These are phyloP conservation scores for Alviniconcha strummeri DNA, from an alignment of 2,888 invertebrate species.

Conservation along the genomic window DNA sequence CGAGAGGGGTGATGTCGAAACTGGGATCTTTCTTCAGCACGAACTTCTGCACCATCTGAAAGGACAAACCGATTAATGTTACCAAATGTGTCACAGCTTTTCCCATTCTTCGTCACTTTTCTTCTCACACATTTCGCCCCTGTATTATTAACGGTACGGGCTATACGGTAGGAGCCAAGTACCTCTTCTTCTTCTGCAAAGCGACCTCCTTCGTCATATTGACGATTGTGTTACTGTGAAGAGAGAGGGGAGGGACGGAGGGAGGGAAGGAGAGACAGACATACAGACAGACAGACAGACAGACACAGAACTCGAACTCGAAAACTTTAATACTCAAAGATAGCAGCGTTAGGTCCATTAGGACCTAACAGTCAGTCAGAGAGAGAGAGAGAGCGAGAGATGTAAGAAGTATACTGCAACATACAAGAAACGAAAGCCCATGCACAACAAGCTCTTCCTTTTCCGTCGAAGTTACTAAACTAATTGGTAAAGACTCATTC, in stretches of 20 bases:
- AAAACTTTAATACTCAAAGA: too few species aligned
- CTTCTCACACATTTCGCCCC: not conserved
- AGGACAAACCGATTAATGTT: conserved; percentile 23
- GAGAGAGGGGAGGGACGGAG: not conserved
- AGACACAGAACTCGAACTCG: not conserved
- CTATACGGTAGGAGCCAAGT: too few species aligned
- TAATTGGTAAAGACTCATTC: too few species aligned
- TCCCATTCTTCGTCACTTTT: not conserved
- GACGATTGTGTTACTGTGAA: not conserved
- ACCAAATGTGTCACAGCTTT: not conserved
- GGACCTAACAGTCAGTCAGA: not conserved
- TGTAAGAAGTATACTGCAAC: not conserved
- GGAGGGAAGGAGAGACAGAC: not conserved
- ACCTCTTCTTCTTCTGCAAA: too few species aligned
- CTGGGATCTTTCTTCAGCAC: conserved; percentile 50
- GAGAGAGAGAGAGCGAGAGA: not conserved
- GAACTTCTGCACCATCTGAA: conserved; percentile 69
- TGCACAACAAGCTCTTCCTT: too few species aligned
- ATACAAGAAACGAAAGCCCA: not conserved
- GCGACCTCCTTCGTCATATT: too few species aligned
- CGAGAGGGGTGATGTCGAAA: conserved; percentile 57
- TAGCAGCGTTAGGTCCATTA: too few species aligned
- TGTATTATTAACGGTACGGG: not conserved
- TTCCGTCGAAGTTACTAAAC: too few species aligned
- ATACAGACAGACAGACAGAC: not conserved